Base-by-base conservation (phyloP, 2,888 invertebrate species). In the Caenorhabditis sp. region DNA sequence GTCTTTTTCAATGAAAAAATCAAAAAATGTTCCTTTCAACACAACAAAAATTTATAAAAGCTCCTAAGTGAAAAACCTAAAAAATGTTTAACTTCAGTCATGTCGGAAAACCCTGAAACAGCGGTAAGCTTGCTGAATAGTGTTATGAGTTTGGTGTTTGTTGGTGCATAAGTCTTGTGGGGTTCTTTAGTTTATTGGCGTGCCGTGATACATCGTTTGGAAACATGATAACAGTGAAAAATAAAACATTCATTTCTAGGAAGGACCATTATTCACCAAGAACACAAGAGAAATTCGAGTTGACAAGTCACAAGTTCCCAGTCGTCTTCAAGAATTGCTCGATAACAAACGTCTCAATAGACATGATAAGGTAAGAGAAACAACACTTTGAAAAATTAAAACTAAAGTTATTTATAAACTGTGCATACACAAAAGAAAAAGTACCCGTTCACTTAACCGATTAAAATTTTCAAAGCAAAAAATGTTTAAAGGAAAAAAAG, bases 291-390 rank as follows among this genome's bases (percentile, higher is more conserved):
- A 72, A 28, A 77, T 78, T 9, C 70, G 72, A 13, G 80, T 88
- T 40, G 80, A 65, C 2, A 69, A 78, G 9, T 84, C 86, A 6
- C 35, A 61, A 13, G 76, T 83, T n/a, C 86, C 88, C 0, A 62
- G 72, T 20, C 64, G 86, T 20, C 62, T 87, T 13, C 80, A 85
- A 18, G 88, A 87, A 65, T 81, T 88, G 15, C 60, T 76, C 44
- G 88, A 88, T 4, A 85, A 85, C 53, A 62, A 76, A 20, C 65
- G 86, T n/a, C 58, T 84, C n/a, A 84, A 83, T 44, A 74, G 87
- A 13, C 40, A 64, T 22, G 79, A 84, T 8, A 88, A 87, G 80
- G 88, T 72, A 20, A 58, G 62, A 0, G 11, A 64, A 20, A 37
- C 9, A n/a, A 18, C 13, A 6, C 13, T n/a, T 47, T 13, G 1